phyloP scores from a whole-genome alignment of 53 echinoderm and acorn worm species.

The Arbacia lixula region DNA sequence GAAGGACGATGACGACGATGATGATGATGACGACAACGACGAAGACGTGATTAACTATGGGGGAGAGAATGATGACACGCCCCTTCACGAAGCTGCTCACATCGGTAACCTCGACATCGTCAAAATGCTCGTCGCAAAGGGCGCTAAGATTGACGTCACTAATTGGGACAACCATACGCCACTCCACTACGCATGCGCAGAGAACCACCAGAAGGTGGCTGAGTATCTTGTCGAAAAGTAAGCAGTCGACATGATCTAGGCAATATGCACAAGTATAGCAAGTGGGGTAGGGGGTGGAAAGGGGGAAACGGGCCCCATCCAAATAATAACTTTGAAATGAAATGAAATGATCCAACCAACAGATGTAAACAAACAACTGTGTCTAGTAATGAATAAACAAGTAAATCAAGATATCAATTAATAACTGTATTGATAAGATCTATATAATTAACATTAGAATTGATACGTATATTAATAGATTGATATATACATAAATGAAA shows the following conservation, averaged over 20 bases:
- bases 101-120: constrained; percentile 79
- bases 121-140: constrained; percentile 69
- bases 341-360: too few species aligned
- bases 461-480: too few species aligned
- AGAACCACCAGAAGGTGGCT: constrained; percentile 72
- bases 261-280: too few species aligned
- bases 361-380: too few species aligned
- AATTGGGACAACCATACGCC: constrained; percentile 73
- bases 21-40: constrained; percentile 11
- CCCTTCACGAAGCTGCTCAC: constrained; percentile 80
- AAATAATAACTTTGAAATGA: too few species aligned
- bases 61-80: constrained; percentile 84
- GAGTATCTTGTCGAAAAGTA: constrained; percentile 84
- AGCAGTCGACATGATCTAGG: neutral
- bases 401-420: too few species aligned
- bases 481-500: too few species aligned
- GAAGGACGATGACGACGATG: constrained; percentile 5
- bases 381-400: too few species aligned
- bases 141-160: constrained; percentile 71
- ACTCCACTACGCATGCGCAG: constrained; percentile 78
- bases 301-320: too few species aligned
- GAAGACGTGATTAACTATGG: constrained; percentile 19
- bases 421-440: too few species aligned
- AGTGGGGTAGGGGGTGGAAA: too few species aligned
- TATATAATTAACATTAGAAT: too few species aligned